phyloP scores from a whole-genome alignment of 2,888 invertebrate species.

The Caenorhabditis japonica region DNA sequence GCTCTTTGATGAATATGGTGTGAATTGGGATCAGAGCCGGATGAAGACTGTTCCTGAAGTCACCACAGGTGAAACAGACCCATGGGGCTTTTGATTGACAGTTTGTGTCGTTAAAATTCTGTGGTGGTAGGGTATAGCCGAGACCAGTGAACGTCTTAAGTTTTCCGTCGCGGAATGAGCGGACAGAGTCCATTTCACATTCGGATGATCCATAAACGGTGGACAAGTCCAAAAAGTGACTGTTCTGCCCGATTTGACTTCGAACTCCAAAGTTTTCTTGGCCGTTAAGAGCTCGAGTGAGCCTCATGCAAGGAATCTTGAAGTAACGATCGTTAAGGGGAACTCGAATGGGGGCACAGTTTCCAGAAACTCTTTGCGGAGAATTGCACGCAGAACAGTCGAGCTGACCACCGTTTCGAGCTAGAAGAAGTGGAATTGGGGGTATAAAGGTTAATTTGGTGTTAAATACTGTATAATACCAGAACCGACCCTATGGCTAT shows the following conservation, averaged over 20 bases:
- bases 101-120: slow-evolving; percentile 53
- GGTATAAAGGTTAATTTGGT: no score
- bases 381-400: slow-evolving; percentile 84
- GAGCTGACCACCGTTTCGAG: slow-evolving; percentile 35
- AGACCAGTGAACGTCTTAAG: slow-evolving; percentile 42
- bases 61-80: slow-evolving; percentile 63
- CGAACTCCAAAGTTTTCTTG: slow-evolving; percentile 83
- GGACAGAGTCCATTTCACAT: slow-evolving; percentile 86
- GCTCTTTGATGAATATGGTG: slow-evolving; percentile 67
- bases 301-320: slow-evolving; percentile 85
- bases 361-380: slow-evolving; percentile 86
- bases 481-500: no score
- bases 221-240: slow-evolving; percentile 85
- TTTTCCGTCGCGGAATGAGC: slow-evolving; percentile 81
- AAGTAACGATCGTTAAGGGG: slow-evolving; percentile 56
- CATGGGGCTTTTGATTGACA: slow-evolving; percentile 58
- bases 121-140: slow-evolving; percentile 59
- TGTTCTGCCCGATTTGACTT: slow-evolving; percentile 81
- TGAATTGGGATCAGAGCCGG: slow-evolving; percentile 66
- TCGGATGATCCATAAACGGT: slow-evolving; percentile 90
- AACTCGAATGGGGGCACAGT: slow-evolving; percentile 92
- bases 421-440: not conserved
- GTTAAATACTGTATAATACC: no score
- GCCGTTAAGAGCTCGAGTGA: slow-evolving; percentile 92
- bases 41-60: slow-evolving; percentile 68